Evolutionary conservation across 2,797 vertebrate species (phyloP), one percentile per base, ranked within the genome.

Genomic region (Falco berigora): DNA sequence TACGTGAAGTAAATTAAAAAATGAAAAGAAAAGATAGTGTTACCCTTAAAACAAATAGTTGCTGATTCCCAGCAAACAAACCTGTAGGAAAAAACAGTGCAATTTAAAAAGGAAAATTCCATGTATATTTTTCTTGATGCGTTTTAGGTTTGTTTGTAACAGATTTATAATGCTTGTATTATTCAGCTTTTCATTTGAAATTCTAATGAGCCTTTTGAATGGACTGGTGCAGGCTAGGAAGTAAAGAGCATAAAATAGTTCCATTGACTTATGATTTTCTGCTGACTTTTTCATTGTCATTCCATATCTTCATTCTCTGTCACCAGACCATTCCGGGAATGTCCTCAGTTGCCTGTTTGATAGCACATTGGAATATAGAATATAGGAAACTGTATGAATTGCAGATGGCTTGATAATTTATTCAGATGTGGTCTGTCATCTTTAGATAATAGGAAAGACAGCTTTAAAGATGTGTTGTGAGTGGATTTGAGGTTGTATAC

Each of bases 161-260:
- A 97, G 97, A 98, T 98, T 97, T 97, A 97, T 97, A 97, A 93
- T 96, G 94, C 97, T 96, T 88, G 92, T 96, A 86, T 97, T 97
- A 96, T 97, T 97, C 95, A 94, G 85, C 88, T 97, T 97, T 97
- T 96, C 96, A 97, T 98, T 97, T 98, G 97, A 98, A 98, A 98
- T 98, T 98, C 97, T 94, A 97, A 97, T 97, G 91, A 97, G 96
- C 74, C 73, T 94, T 97, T 97, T 97, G 96, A 98, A 96, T 96
- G 94, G 95, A 64, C 94, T 95, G 66, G 91, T 83, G 95, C 90
- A 92, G 93, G 68, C 96, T 96, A 77, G 87, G 94, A 97, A 97
- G 91, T 94, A 88, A 95, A 96, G 84, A 92, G 93, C 96, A 96
- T 85, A 94, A 97, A 97, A 96, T 91, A 89, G 95, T 96, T 95